These are phyloP conservation scores for Reticulitermes speratus DNA, from an alignment of 1,140 invertebrate species.

Conservation along the genomic window DNA sequence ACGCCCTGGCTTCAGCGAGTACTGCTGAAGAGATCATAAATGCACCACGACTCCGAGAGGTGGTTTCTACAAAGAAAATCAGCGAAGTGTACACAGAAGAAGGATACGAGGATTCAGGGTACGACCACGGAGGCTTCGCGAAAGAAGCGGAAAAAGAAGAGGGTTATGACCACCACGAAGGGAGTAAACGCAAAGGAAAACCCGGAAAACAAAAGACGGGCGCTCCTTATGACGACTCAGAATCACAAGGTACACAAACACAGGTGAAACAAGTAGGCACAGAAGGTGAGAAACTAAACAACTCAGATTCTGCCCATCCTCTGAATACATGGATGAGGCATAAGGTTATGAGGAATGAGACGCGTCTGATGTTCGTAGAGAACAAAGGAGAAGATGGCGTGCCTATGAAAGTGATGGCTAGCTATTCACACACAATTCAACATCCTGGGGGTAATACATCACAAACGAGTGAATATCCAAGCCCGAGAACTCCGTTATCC, in stretches of 20 bases:
- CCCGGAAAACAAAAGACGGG: neutral
- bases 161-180: constrained; percentile 41
- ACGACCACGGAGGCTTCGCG: constrained; percentile 71
- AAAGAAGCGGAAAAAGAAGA: constrained; percentile 57
- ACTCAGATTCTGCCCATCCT: neutral
- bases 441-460: neutral
- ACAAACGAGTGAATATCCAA: neutral
- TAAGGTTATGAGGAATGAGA: constrained; percentile 15
- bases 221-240: neutral
- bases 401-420: neutral
- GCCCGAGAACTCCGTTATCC: no score
- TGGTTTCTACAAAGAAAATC: constrained; percentile 63
- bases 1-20: constrained; percentile 55
- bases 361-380: neutral
- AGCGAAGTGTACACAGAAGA: constrained; percentile 68
- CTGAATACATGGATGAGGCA: neutral
- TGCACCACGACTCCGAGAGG: constrained; percentile 61
- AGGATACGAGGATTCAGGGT: constrained; percentile 73
- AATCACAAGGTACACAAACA: neutral
- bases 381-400: neutral
- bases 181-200: constrained; percentile 21
- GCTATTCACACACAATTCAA: neutral
- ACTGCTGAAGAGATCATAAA: constrained; percentile 60
- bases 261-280: neutral
- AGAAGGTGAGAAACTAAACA: neutral